Evolutionary conservation across 2,113 vertebrate genomes (phyloP).

Genomic region (Cinclus mexicanus): DNA sequence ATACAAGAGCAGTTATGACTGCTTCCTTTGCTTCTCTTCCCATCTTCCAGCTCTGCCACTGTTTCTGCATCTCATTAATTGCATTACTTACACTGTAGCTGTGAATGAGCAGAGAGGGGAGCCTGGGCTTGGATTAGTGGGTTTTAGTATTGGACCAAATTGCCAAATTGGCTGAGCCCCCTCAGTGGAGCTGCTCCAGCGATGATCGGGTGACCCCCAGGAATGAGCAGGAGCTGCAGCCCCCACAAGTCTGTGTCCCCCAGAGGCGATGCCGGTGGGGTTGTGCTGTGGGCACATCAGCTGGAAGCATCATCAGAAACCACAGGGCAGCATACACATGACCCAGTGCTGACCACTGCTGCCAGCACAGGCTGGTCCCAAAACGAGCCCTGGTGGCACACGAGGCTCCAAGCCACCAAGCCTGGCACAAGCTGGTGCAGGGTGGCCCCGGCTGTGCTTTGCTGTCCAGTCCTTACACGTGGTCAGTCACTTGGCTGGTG

Average conservation of each 20-base stretch:
- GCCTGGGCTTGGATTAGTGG: conserved; percentile 53
- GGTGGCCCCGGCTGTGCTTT: background rate
- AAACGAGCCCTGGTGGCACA: background rate
- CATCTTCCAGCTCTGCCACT: background rate
- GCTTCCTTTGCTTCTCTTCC: background rate
- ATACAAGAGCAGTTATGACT: background rate
- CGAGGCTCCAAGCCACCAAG: fast-evolving
- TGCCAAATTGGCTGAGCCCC: background rate
- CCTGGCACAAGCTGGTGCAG: background rate
- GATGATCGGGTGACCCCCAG: background rate
- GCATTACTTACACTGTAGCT: background rate
- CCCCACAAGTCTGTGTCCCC: background rate
- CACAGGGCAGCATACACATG: background rate
- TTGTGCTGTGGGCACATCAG: background rate
- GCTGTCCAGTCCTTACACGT: conserved; percentile 21
- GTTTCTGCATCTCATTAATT: background rate
- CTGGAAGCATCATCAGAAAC: background rate
- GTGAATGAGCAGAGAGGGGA: background rate
- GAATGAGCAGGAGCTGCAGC: background rate
- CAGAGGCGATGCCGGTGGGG: fast-evolving
- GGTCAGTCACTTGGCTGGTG: conserved; percentile 79
- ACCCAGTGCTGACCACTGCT: background rate
- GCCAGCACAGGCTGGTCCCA: background rate
- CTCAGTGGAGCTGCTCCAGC: background rate
- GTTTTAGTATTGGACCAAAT: conserved; percentile 48